Conservation (phyloP, 2,888 invertebrate genomes). For the Ashinkailepas kermadecensis region DNA sequence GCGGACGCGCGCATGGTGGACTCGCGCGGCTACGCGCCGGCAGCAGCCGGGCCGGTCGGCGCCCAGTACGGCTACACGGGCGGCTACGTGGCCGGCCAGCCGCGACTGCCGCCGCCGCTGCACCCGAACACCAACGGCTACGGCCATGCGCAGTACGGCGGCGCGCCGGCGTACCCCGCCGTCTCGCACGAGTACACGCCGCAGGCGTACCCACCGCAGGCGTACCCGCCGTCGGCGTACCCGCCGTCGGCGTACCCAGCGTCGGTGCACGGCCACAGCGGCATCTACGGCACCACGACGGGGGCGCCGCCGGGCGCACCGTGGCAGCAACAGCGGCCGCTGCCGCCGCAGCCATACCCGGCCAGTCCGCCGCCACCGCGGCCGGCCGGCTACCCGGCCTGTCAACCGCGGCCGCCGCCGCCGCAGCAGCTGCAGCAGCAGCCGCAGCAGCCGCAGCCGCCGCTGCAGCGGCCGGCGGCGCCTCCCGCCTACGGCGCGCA, state of each 20-base stretch:
- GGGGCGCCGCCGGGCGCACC: neutral
- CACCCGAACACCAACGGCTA: neutral
- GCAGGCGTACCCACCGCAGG: no score
- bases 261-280: neutral
- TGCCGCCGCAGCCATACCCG: conserved; percentile 11
- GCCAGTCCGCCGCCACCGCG: neutral
- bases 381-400: neutral
- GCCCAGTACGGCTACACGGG: conserved; percentile 8
- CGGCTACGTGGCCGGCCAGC: neutral
- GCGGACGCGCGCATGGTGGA: neutral
- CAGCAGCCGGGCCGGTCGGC: neutral
- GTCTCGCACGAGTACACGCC: neutral
- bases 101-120: neutral
- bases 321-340: conserved; percentile 12
- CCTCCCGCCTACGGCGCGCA: no score
- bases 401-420: neutral
- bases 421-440: neutral
- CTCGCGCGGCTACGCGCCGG: neutral
- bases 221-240: no score
- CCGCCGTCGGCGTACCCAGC: neutral
- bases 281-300: conserved; percentile 2
- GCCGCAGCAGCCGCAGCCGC: neutral
- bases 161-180: neutral
- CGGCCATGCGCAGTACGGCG: neutral
- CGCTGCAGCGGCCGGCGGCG: neutral